Percentiles rank a stretch among this genome's conserved stretches.
Conservation (phyloP, 2,113 vertebrate genomes). For the Dipodomys stephensi region DNA sequence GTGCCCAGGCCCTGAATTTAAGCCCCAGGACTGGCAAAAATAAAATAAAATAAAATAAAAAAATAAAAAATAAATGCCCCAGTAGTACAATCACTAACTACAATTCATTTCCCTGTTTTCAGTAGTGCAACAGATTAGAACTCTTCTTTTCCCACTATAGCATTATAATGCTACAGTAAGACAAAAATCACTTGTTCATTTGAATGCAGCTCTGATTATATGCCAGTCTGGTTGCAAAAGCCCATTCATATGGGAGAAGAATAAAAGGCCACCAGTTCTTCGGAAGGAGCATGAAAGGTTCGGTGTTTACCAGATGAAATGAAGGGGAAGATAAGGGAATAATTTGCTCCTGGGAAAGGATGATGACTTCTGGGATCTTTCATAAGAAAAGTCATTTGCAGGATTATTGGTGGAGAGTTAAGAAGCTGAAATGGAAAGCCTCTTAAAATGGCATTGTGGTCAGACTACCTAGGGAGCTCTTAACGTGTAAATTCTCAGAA, state of each 20-base stretch:
- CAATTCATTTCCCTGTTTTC: not conserved
- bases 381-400: slow-evolving; percentile 55
- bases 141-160: not conserved
- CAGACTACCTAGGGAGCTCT: slow-evolving; percentile 27
- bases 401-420: slow-evolving; percentile 59
- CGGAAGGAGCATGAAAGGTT: slow-evolving; percentile 39
- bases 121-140: slow-evolving; percentile 43
- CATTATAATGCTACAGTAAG: not conserved
- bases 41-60: not conserved
- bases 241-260: slow-evolving; percentile 32
- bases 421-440: slow-evolving; percentile 62
- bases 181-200: slow-evolving; percentile 19
- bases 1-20: no score
- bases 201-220: slow-evolving; percentile 48
- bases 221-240: slow-evolving; percentile 58
- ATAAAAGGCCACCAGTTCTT: slow-evolving; percentile 49
- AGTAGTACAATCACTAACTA: slow-evolving; percentile 6
- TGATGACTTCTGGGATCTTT: slow-evolving; percentile 10
- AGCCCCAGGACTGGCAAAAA: no score
- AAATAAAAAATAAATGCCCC: not conserved
- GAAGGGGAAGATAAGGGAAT: slow-evolving; percentile 63
- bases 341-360: slow-evolving; percentile 56
- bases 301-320: slow-evolving; percentile 59
- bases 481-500: slow-evolving; percentile 58
- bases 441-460: slow-evolving; percentile 51